phyloP scores from a whole-genome alignment of 2,797 vertebrate genomes.

The Sebastes itinus region DNA sequence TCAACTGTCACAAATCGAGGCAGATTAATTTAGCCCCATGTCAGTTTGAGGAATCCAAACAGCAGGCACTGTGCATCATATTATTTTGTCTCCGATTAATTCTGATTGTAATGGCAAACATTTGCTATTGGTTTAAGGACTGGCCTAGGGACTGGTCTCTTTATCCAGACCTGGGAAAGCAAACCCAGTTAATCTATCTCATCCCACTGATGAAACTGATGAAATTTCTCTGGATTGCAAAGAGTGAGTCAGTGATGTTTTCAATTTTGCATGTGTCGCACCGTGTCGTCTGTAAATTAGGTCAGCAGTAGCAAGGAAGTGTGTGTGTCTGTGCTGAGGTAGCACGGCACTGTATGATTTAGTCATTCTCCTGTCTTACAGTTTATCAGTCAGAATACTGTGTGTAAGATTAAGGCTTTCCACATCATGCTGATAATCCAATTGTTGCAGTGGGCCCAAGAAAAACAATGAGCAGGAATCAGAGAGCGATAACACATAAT shows the following conservation, averaged over 20 bases:
- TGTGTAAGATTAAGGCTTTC: background rate
- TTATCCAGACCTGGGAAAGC: background rate
- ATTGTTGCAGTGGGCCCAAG: background rate
- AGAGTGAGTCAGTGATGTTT: constrained; percentile 1
- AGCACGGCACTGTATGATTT: background rate
- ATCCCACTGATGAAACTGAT: constrained; percentile 11
- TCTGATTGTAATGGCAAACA: constrained; percentile 15
- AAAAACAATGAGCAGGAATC: background rate
- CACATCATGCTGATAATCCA: background rate
- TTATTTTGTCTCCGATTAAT: background rate
- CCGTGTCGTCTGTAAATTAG: constrained; percentile 34
- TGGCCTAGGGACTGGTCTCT: background rate
- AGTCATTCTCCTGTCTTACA: background rate
- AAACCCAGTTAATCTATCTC: constrained; percentile 17
- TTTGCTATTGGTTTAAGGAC: background rate
- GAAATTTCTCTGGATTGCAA: constrained; percentile 17
- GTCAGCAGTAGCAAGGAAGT: constrained; percentile 3
- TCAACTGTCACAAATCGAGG: background rate
- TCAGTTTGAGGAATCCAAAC: background rate
- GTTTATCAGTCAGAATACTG: background rate
- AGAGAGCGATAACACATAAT: background rate
- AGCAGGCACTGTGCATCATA: background rate
- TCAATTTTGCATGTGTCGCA: constrained; percentile 16
- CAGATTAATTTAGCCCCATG: background rate
- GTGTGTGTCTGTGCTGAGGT: background rate